Evolutionary conservation across 2,797 vertebrate genomes (phyloP), one percentile per base, ranked within the genome.

Genomic region (Yasuhikotakia modesta): DNA sequence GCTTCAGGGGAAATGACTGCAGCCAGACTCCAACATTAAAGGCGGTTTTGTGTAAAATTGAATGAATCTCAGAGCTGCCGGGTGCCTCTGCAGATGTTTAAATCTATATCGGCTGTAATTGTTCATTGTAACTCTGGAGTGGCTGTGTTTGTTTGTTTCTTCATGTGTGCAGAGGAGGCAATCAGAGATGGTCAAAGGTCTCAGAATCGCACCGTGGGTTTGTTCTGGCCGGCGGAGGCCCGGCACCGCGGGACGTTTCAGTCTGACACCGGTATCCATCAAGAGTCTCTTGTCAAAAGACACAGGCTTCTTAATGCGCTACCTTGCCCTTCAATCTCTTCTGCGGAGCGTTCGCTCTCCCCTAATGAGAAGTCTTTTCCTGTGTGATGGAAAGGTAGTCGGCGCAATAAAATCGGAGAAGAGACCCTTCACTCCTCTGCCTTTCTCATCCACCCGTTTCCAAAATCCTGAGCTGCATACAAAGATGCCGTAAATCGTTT

Each of bases 301-400:
- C 73, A 64, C 76, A 80, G 76, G 78, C 57, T 73, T 85, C 85
- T 75, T 81, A 84, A 86, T 83, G 76, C 79, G 81, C 78, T 81
- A 82, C 77, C 79, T 78, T 86, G 76, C 79, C 79, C 81, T 81
- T 82, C 81, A 79, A 66, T 85, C 73, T 81, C 70, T 67, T 39
- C 73, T 79, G 78, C 80, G 58, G 70, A 63, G 69, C 76, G 73
- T 75, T 65, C 70, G 45, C 66, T 85, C 73, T 77, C 68, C 80
- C 70, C 81, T 83, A 87, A 86, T 80, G 71, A 81, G 70, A 70
- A 82, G 78, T 74, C 73, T 8, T 79, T 76, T 79, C 68, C 67
- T 52, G 12, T 19, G 73, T 83, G 82, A 87, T 86, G 84, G 86
- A 86, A 83, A 82, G 83, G 80, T 80, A 76, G 55, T 81, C 78